Base-by-base conservation (phyloP, 2,113 vertebrate species). In the Menura novaehollandiae region DNA sequence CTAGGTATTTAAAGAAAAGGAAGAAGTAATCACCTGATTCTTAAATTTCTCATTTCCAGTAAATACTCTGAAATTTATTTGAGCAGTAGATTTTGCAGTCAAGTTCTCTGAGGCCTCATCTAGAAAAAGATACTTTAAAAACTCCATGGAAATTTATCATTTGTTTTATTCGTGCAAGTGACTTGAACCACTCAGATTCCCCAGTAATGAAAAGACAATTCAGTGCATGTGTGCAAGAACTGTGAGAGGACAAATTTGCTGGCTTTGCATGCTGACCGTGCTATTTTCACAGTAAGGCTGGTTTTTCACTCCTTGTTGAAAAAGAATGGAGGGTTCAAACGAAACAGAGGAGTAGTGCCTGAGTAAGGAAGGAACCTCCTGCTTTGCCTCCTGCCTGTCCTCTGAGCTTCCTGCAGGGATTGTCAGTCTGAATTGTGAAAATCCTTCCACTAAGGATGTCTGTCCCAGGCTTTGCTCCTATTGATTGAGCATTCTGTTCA, bases 101-200 rank as follows among this genome's bases (percentile, higher is more conserved):
- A 82, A 78, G 21, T 79, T 79, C 44, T 88, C 17, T 32, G 76
- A 76, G 82, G 44, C 11, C 24, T 15, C 5, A 23, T 44, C 9
- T 35, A 72, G 35, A 62, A 75, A 80, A 87, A 63, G 5, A 68
- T 3, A 67, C 13, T 68, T 78, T 20, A 18, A 68, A 75, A 92
- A 62, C 27, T 32, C 24, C 4, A 26, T 7, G 2, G 73, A 80
- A 87, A 63, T 63, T 15, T 21, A 62, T 17, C 0, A 0, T 39
- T 88, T 63, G 11, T 63, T 94, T 53, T 69, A 91, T 35, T 85
- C 0, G 3, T 39, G 24, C 28, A 82, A 72, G 49, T 37, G 22
- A 71, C 41, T 60, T 32, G 52, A 81, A 85, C 20, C 20, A 33
- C 12, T 59, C 28, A 37, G 44, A 72, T 39, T 81, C n/a, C 32